Evolutionary conservation across 2,888 invertebrate species (phyloP), one percentile per base, ranked within the genome.

Genomic region (Acheta domesticus): DNA sequence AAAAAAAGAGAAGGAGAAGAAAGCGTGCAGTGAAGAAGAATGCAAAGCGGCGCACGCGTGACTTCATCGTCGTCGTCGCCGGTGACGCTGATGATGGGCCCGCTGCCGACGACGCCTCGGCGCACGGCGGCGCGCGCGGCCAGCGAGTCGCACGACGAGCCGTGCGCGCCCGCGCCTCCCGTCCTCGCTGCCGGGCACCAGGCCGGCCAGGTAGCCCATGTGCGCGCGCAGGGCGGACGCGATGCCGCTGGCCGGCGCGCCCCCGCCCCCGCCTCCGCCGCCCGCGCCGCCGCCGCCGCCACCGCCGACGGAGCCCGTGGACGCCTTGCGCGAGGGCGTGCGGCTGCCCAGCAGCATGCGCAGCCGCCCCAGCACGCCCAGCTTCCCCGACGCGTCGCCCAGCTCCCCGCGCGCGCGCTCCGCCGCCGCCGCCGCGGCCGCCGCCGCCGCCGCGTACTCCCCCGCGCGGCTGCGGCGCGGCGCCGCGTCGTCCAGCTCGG

Each of bases 221-320:
- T 93, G 93, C 84, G 91, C 90, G 84, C 90, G 91, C n/a, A 93
- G 86, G 5, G 93, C 93, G 8, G 92, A 90, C 12, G 92, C 92
- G 77, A 92, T 91, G 75, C 91, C 92, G 36, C 36, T 36, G 36
- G 36, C 36, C 36, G 36, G 36, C 84, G 74, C 62, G 12, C 77
- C n/a, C n/a, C n/a, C 78, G 19, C 75, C 62, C 20, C 48, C 83
- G 36, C 84, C n/a, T n/a, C n/a, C 93, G 92, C 83, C 93, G 91
- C 83, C 85, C 86, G 84, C 86, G 84, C 75, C 87, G 82, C 77
- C 86, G 85, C 79, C 87, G 85, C 80, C 36, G 62, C 62, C 62
- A 1, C 11, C 62, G n/a, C 62, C 62, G 3, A 62, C 16, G n/a
- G 62, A 62, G 16, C 62, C 62, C 62, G 62, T 62, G 62, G 62